Conservation (phyloP, 2,797 vertebrate genomes). For the Discoglossus pictus region DNA sequence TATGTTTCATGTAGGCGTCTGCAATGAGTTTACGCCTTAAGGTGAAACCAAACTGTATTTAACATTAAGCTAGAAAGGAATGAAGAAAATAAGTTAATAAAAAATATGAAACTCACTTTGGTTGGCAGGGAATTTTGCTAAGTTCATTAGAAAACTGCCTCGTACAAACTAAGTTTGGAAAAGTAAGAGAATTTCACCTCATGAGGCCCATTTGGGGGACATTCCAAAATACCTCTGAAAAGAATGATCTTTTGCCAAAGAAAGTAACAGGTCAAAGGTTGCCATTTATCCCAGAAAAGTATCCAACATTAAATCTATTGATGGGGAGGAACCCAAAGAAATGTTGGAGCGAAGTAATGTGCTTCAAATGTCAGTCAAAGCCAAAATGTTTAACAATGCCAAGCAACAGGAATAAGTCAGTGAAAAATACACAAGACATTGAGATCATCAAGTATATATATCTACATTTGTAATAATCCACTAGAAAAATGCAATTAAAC, state of each 20-base stretch:
- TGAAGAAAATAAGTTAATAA: no score
- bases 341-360: constrained; percentile 77
- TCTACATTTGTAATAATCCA: constrained; percentile 26
- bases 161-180: constrained; percentile 58
- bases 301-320: constrained; percentile 79
- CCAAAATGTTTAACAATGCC: constrained; percentile 71
- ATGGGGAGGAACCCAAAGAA: constrained; percentile 78
- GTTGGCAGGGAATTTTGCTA: constrained; percentile 77
- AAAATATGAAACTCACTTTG: constrained; percentile 68
- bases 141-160: constrained; percentile 60
- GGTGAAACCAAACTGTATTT: no score
- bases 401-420: constrained; percentile 69
- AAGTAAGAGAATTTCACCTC: constrained; percentile 20
- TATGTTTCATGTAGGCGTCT: no score
- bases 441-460: constrained; percentile 27
- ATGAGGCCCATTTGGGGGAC: constrained; percentile 67
- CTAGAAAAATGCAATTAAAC: constrained; percentile 13
- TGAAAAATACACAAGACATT: no score
- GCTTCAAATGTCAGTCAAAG: constrained; percentile 77
- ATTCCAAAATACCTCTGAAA: constrained; percentile 74
- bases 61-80: no score
- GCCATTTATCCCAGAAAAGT: constrained; percentile 81
- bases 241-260: constrained; percentile 77
- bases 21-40: no score
- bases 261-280: constrained; percentile 80